These are phyloP conservation scores for Atta colombica DNA, from an alignment of 1,140 invertebrate species.

Conservation along the genomic window DNA sequence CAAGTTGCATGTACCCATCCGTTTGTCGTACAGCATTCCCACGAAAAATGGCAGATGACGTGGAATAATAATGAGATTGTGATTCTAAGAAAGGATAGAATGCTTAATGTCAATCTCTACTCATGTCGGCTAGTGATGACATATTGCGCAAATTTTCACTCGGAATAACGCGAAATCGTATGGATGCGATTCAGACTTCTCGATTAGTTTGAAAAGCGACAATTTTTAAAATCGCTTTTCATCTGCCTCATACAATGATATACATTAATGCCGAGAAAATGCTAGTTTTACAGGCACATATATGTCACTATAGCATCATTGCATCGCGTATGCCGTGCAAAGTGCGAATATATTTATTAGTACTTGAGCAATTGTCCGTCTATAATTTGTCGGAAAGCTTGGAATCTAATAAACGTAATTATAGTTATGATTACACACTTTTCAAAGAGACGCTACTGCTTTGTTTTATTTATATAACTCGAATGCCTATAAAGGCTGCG, in stretches of 20 bases:
- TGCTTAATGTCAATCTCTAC: constrained; percentile 42
- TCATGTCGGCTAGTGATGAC: neutral
- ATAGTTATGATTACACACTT: neutral
- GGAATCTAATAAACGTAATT: constrained; percentile 20
- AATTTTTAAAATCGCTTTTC: constrained; percentile 1
- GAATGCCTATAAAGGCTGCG: too few species aligned
- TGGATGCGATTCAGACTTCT: neutral
- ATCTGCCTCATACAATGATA: constrained; percentile 5
- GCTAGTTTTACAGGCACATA: constrained; percentile 35
- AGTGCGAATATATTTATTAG: neutral
- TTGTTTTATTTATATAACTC: neutral
- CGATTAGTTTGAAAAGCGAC: neutral
- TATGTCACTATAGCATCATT: neutral
- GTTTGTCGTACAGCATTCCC: constrained; percentile 19
- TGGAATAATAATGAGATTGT: constrained; percentile 34
- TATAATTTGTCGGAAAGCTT: constrained; percentile 28
- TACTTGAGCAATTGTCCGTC: neutral
- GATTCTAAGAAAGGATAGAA: constrained; percentile 1
- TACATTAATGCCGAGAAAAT: constrained; percentile 30
- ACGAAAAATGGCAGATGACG: constrained; percentile 37
- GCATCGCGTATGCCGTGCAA: neutral
- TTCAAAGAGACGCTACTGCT: neutral
- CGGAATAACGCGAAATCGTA: neutral
- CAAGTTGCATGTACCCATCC: neutral
- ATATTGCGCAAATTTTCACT: constrained; percentile 50